Conservation (phyloP, 2,797 vertebrate genomes). For the Podarcis siculus region DNA sequence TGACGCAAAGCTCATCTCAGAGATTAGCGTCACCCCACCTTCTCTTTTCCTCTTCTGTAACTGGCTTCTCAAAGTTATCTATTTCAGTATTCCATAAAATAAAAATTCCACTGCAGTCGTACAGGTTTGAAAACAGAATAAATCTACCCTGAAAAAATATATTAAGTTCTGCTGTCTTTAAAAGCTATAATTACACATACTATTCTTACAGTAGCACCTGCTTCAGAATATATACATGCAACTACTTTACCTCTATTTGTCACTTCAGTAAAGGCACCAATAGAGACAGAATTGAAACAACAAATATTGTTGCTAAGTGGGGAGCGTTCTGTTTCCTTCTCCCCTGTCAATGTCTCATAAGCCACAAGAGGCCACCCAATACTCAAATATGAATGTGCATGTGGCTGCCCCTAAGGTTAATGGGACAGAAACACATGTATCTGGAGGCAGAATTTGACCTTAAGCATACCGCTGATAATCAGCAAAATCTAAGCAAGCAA, state of each 20-base stretch:
- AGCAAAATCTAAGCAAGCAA: constrained; percentile 50
- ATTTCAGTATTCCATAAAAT: background rate
- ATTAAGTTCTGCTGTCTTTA: background rate
- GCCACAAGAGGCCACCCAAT: constrained; percentile 7
- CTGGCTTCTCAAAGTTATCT: background rate
- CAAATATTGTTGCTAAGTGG: background rate
- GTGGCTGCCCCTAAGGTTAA: background rate
- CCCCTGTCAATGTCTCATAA: background rate
- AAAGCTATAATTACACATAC: background rate
- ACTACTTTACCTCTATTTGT: background rate
- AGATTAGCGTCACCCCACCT: background rate
- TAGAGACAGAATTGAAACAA: background rate
- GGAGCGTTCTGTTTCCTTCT: background rate
- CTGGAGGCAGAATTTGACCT: background rate
- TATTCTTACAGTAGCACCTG: background rate
- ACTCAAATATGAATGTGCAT: background rate
- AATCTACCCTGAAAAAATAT: background rate
- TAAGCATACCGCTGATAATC: constrained; percentile 28
- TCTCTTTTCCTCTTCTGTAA: background rate
- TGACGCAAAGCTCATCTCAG: background rate
- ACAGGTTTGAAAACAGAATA: background rate
- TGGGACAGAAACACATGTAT: background rate
- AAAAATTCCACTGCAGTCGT: background rate
- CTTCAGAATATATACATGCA: background rate
- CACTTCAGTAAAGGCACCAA: background rate